phyloP scores from a whole-genome alignment of 2,888 invertebrate genomes.

The Sphinx pinastri region DNA sequence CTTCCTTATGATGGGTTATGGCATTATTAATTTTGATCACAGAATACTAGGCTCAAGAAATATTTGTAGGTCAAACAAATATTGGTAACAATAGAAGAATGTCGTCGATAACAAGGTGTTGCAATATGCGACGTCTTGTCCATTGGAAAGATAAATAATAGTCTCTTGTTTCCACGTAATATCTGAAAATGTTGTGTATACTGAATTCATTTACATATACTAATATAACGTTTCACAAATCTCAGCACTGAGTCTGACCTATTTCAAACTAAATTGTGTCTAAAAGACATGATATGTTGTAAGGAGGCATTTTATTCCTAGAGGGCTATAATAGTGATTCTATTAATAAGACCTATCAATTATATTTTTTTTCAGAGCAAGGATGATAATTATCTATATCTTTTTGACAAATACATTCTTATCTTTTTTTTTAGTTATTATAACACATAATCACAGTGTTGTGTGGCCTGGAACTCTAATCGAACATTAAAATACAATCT shows the following conservation, averaged over 20 bases:
- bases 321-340: no score
- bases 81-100: neutral
- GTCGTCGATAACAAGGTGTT: neutral
- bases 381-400: no score
- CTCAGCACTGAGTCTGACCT: no score
- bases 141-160: constrained; percentile 3
- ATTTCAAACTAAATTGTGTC: no score
- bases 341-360: no score
- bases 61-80: constrained; percentile 5
- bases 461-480: neutral
- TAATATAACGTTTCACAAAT: no score
- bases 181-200: neutral
- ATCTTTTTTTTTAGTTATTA: no score
- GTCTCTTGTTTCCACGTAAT: neutral
- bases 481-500: neutral
- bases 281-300: no score
- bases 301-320: no score
- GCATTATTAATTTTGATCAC: neutral
- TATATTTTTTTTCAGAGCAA: no score
- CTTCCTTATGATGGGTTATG: neutral
- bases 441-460: neutral
- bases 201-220: neutral
- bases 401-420: no score
- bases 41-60: neutral
- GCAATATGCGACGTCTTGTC: neutral